Evolutionary conservation across 2,113 vertebrate genomes (phyloP).

Genomic region (Tichodroma muraria): DNA sequence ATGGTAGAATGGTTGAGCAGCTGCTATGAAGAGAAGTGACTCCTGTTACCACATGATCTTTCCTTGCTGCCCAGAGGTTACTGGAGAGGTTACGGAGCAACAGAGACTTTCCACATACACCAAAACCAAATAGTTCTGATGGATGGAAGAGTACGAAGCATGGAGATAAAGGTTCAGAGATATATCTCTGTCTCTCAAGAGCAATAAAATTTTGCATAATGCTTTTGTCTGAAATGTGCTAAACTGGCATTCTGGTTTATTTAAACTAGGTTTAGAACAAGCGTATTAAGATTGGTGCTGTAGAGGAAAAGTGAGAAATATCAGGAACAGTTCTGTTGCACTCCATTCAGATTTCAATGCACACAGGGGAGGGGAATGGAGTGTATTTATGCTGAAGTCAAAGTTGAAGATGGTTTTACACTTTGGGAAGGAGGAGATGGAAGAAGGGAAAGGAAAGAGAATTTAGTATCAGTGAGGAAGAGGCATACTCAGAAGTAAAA

Average conservation of each 20-base stretch:
- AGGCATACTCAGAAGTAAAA: neutral
- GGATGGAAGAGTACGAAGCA: neutral
- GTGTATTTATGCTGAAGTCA: neutral
- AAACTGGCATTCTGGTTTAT: neutral
- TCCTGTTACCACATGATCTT: neutral
- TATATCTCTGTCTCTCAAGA: fast-evolving
- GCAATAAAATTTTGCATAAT: neutral
- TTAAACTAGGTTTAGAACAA: neutral
- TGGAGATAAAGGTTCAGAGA: neutral
- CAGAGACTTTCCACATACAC: neutral
- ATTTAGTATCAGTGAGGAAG: neutral
- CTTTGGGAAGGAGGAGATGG: neutral
- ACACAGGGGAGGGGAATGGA: neutral
- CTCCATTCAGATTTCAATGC: neutral
- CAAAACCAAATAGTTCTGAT: neutral
- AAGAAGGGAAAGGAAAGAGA: neutral
- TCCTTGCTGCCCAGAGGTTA: neutral
- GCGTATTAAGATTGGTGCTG: neutral
- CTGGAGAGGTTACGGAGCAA: neutral
- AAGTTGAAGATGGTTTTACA: neutral
- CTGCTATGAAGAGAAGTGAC: neutral
- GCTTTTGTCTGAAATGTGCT: neutral
- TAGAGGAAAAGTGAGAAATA: neutral
- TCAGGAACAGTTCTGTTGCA: neutral
- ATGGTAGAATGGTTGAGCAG: neutral